Evolutionary conservation across 1,140 invertebrate genomes (phyloP).

Genomic region (Plectus sambesii): DNA sequence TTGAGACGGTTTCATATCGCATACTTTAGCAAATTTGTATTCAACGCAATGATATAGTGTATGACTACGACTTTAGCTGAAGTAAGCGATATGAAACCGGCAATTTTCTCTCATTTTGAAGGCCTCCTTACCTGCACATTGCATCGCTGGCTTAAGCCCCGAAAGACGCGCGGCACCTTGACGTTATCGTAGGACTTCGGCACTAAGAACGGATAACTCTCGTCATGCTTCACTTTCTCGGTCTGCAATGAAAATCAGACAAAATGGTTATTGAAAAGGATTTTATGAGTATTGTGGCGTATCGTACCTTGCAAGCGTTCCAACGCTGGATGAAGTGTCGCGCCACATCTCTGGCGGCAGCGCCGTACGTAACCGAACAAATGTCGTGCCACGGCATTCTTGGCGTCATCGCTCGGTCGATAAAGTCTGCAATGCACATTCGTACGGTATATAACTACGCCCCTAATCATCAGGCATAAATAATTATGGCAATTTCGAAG

Average conservation of each 20-base stretch:
- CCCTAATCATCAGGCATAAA: no score
- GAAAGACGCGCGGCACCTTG: slow-evolving; percentile 45
- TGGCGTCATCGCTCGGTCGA: slow-evolving; percentile 71
- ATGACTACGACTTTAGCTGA: no score
- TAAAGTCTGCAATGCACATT: slow-evolving; percentile 66
- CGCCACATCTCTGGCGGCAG: slow-evolving; percentile 75
- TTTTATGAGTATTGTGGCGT: slow-evolving; percentile 9
- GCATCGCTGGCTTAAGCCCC: slow-evolving; percentile 24
- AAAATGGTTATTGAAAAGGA: slow-evolving; percentile 39
- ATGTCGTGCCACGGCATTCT: slow-evolving; percentile 96
- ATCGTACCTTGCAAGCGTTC: slow-evolving; percentile 81
- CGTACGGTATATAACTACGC: no score
- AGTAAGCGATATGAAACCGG: no score
- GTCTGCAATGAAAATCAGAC: slow-evolving; percentile 48
- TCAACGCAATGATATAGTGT: no score
- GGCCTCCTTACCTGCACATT: slow-evolving; percentile 10
- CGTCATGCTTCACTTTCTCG: slow-evolving; percentile 63
- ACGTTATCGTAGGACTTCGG: slow-evolving; percentile 67
- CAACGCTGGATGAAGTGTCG: slow-evolving; percentile 93
- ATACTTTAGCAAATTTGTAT: no score
- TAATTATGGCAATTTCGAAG: no score
- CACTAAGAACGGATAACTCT: slow-evolving; percentile 70
- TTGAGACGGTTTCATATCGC: no score
- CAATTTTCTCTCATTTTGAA: no score
- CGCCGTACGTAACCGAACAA: slow-evolving; percentile 69